A percentile compares a stretch with the other conserved stretches of the same genome.
Evolutionary conservation across 2,113 vertebrate genomes (phyloP).

Genomic region (Origma solitaria): DNA sequence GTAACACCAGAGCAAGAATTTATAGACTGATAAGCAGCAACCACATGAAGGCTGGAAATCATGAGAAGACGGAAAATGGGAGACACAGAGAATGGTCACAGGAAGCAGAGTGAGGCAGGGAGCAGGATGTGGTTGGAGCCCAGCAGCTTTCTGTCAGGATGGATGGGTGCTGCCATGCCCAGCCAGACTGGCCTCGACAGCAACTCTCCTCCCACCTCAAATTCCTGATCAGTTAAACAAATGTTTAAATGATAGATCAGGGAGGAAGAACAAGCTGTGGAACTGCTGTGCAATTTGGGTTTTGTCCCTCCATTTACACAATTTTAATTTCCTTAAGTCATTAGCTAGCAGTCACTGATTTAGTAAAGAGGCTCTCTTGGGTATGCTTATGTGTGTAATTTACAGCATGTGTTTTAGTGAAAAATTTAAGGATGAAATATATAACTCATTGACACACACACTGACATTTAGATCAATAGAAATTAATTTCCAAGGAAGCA

Average conservation of each 20-base stretch:
- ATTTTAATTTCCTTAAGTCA: not conserved
- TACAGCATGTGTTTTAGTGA: not conserved
- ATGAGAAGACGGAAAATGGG: not conserved
- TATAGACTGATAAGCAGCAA: not conserved
- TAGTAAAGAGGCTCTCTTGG: not conserved
- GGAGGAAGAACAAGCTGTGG: not conserved
- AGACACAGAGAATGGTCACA: not conserved
- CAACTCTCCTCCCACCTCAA: not conserved
- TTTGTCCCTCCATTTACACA: not conserved
- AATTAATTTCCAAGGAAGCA: not conserved
- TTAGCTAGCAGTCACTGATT: not conserved
- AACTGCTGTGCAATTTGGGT: not conserved
- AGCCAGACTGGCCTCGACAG: fast-evolving
- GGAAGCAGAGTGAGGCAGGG: not conserved
- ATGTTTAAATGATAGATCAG: not conserved
- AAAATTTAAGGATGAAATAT: not conserved
- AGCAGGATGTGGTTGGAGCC: not conserved
- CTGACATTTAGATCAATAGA: not conserved
- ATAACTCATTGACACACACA: not conserved
- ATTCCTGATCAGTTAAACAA: not conserved
- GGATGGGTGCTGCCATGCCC: not conserved
- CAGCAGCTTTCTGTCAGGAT: not conserved
- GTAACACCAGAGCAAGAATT: not conserved
- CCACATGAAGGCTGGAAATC: not conserved
- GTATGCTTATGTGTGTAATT: not conserved